Conservation (phyloP, 2,888 invertebrate genomes). For the Oscheius myriophilus region DNA sequence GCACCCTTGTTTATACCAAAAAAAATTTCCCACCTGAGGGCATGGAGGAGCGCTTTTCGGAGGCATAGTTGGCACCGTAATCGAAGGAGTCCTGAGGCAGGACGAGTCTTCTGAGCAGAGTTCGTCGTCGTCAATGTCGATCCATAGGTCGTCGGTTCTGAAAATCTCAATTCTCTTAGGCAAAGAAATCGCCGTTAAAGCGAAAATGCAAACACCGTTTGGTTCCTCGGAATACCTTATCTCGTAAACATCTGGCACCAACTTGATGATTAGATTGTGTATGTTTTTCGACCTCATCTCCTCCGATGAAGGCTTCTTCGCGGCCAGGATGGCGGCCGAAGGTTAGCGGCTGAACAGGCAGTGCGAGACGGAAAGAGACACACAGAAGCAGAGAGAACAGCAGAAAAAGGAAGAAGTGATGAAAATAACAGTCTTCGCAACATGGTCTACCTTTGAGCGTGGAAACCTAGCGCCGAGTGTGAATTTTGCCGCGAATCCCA, state of each 20-base stretch:
- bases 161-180: slow-evolving; percentile 32
- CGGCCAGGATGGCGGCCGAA: slow-evolving; percentile 16
- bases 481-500: no score
- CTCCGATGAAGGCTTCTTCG: slow-evolving; percentile 26
- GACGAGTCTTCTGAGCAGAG: slow-evolving; percentile 22
- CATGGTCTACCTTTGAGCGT: no score
- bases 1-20: no score
- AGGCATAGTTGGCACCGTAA: slow-evolving; percentile 21
- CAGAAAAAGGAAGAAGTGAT: background rate
- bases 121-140: slow-evolving; percentile 64
- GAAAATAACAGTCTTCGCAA: background rate
- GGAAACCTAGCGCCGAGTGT: no score
- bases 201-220: background rate
- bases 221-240: slow-evolving; percentile 24
- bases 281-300: slow-evolving; percentile 47
- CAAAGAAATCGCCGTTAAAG: background rate
- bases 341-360: background rate
- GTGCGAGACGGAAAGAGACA: background rate
- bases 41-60: slow-evolving; percentile 34
- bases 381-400: background rate
- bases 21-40: slow-evolving; percentile 13
- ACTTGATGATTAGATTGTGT: slow-evolving; percentile 54
- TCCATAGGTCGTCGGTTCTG: slow-evolving; percentile 67
- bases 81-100: slow-evolving; percentile 18
- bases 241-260: slow-evolving; percentile 25